These are phyloP conservation scores for Etheostoma perlongum DNA, from an alignment of 2,797 vertebrate genomes.

Conservation along the genomic window DNA sequence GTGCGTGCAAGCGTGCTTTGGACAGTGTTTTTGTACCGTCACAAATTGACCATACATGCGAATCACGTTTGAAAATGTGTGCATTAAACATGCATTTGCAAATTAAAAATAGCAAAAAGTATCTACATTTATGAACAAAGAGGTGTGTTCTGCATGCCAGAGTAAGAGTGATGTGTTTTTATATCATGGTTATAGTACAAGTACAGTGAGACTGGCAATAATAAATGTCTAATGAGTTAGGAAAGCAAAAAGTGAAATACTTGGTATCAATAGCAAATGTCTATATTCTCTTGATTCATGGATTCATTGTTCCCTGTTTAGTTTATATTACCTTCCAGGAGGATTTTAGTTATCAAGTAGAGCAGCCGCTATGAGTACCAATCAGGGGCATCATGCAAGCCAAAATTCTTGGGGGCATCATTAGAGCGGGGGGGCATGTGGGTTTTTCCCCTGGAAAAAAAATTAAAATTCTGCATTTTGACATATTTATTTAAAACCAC, in stretches of 20 bases:
- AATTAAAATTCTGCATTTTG: neutral
- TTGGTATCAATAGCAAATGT: constrained; percentile 13
- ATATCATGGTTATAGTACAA: constrained; percentile 19
- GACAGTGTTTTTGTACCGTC: too few species aligned
- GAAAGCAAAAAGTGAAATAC: constrained; percentile 18
- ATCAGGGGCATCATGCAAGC: neutral
- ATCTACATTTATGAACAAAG: neutral
- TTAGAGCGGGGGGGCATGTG: neutral
- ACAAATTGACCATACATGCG: neutral
- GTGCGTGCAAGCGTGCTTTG: neutral
- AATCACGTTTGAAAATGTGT: neutral
- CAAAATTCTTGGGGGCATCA: neutral
- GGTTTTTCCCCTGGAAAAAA: neutral
- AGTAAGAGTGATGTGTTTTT: constrained; percentile 39
- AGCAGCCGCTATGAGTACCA: neutral
- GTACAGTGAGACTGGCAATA: constrained; percentile 19
- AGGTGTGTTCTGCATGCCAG: neutral
- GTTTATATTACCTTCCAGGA: neutral
- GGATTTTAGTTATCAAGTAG: neutral
- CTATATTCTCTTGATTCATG: constrained; percentile 10
- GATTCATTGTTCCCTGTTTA: constrained; percentile 5
- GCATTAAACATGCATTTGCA: neutral
- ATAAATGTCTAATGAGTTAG: constrained; percentile 39
- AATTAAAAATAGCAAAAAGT: neutral
- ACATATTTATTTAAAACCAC: neutral